Evolutionary conservation across 2,888 invertebrate genomes (phyloP).

Genomic region (Cryptocheilus praepositus): DNA sequence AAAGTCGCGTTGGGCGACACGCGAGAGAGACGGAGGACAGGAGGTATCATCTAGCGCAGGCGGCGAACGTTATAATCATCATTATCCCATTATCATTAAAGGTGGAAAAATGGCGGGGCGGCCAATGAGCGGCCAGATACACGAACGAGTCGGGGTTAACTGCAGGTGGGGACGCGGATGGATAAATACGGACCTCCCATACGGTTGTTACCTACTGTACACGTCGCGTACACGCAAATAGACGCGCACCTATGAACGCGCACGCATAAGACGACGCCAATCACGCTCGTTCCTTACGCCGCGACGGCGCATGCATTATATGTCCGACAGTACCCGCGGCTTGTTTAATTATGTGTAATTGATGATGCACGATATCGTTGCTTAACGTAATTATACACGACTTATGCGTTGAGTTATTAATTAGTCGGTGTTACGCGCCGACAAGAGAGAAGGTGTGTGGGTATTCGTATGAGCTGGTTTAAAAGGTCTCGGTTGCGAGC

Average conservation of each 20-base stretch:
- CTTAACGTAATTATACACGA: conserved; percentile 42
- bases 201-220: conserved; percentile 45
- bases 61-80: conserved; percentile 63
- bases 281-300: conserved; percentile 17
- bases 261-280: neutral
- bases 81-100: conserved; percentile 68
- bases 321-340: conserved; percentile 12
- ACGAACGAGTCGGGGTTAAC: conserved; percentile 58
- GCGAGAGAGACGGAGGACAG: conserved; percentile 16
- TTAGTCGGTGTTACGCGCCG: conserved; percentile 28
- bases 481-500: neutral
- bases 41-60: conserved; percentile 37
- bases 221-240: conserved; percentile 25
- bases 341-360: conserved; percentile 48
- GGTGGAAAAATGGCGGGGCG: conserved; percentile 61
- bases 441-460: neutral
- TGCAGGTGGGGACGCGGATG: conserved; percentile 52
- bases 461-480: conserved; percentile 8
- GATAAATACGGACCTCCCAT: conserved; percentile 54
- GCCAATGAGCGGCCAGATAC: conserved; percentile 55
- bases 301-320: neutral
- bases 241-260: neutral
- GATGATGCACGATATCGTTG: conserved; percentile 36
- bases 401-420: conserved; percentile 43
- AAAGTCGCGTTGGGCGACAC: conserved; percentile 10